Percentiles rank a stretch among this genome's conserved stretches.
Conservation (phyloP, 2,888 invertebrate species). For the Arenicola marina region DNA sequence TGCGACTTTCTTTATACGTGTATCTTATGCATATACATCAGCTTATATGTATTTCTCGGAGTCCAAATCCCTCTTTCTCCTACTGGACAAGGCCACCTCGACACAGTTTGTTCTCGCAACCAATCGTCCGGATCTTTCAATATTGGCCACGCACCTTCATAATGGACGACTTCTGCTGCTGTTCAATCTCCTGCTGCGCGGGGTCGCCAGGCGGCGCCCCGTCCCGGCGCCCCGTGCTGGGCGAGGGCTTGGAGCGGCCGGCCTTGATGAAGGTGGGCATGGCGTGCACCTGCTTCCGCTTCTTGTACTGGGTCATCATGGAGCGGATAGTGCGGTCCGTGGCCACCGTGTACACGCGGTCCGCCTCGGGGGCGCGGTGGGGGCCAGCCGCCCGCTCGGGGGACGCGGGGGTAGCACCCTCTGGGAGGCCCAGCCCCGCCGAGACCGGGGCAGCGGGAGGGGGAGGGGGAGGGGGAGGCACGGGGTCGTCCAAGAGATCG, state of each 20-base stretch:
- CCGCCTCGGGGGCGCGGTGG: slow-evolving; percentile 31
- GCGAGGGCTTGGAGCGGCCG: slow-evolving; percentile 30
- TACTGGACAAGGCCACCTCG: no score
- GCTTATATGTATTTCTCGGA: no score
- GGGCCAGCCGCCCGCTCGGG: background rate
- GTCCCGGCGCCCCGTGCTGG: background rate
- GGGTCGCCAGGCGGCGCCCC: slow-evolving; percentile 32
- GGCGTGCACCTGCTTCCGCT: slow-evolving; percentile 64
- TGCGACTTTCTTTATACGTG: no score
- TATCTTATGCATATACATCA: no score
- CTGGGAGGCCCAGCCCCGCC: slow-evolving; percentile 44
- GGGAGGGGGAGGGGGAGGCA: no score
- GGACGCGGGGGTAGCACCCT: slow-evolving; percentile 18
- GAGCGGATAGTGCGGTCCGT: slow-evolving; percentile 63
- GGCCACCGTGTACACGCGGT: slow-evolving; percentile 61
- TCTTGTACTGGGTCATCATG: slow-evolving; percentile 66
- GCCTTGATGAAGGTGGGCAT: slow-evolving; percentile 54
- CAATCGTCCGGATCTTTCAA: no score
- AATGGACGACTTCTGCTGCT: slow-evolving; percentile 79
- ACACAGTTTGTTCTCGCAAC: no score
- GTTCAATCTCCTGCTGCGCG: slow-evolving; percentile 67
- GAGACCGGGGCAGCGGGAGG: no score
- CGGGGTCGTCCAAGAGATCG: no score
- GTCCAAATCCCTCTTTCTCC: no score
- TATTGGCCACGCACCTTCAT: slow-evolving; percentile 85